Percentiles rank a stretch among this genome's conserved stretches.
These are phyloP conservation scores for Gallinago solitaria DNA, from an alignment of 2,797 vertebrate genomes.

Conservation along the genomic window DNA sequence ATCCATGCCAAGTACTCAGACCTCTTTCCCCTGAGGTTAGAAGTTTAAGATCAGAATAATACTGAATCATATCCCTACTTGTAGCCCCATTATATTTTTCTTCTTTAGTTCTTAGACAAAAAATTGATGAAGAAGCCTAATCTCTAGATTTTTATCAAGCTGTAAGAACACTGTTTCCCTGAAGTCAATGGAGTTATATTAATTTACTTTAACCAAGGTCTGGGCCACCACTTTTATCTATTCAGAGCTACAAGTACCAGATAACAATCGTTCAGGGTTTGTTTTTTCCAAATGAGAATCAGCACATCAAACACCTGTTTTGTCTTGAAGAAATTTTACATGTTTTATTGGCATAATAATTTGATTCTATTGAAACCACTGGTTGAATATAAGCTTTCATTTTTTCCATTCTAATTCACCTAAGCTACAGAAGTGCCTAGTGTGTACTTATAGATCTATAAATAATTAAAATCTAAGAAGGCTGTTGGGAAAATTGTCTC, in stretches of 20 bases:
- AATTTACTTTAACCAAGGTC: slow-evolving; percentile 34
- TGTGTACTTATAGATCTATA: neutral
- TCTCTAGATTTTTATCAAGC: slow-evolving; percentile 53
- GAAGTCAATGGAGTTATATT: slow-evolving; percentile 16
- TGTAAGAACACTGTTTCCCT: neutral
- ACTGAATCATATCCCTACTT: slow-evolving; percentile 34
- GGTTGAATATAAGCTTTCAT: neutral
- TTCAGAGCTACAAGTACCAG: slow-evolving; percentile 27
- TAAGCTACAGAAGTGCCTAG: neutral
- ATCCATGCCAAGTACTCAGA: slow-evolving; percentile 43
- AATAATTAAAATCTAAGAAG: slow-evolving; percentile 35
- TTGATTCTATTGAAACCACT: slow-evolving; percentile 22
- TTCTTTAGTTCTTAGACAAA: slow-evolving; percentile 22
- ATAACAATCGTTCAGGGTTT: neutral
- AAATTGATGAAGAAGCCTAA: slow-evolving; percentile 54
- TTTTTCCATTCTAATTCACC: neutral
- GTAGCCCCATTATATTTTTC: slow-evolving; percentile 17
- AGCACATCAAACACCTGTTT: slow-evolving; percentile 29
- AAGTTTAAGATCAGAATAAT: slow-evolving; percentile 36
- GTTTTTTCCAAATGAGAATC: neutral
- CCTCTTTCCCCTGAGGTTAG: slow-evolving; percentile 20
- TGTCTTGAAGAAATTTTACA: slow-evolving; percentile 30
- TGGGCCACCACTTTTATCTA: slow-evolving; percentile 29
- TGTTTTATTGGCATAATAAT: slow-evolving; percentile 32
- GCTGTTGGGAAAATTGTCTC: neutral